Conservation (phyloP, 2,888 invertebrate species). For the Proisotoma minuta region DNA sequence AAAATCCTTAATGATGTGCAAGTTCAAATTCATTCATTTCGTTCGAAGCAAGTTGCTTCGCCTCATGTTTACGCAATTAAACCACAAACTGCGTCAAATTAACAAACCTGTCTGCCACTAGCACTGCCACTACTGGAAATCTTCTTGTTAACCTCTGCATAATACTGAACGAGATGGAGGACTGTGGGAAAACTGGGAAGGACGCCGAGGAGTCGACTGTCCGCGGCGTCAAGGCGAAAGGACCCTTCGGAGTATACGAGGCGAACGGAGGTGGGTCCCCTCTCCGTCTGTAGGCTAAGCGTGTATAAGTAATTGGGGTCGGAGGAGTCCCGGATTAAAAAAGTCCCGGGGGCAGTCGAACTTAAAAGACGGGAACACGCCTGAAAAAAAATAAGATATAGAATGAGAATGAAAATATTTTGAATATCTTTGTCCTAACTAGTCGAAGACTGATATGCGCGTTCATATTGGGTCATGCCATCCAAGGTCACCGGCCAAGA, state of each 20-base stretch:
- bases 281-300: background rate
- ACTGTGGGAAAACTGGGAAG: background rate
- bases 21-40: too few species aligned
- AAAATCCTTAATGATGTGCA: too few species aligned
- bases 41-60: too few species aligned
- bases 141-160: background rate
- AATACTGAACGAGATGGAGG: background rate
- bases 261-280: constrained; percentile 3
- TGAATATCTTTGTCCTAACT: too few species aligned
- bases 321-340: background rate
- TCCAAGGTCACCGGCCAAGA: too few species aligned
- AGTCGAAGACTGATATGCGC: too few species aligned
- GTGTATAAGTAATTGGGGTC: constrained; percentile 1
- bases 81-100: too few species aligned
- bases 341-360: background rate
- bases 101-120: too few species aligned
- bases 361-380: background rate
- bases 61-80: too few species aligned
- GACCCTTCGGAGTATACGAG: background rate
- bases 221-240: background rate
- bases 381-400: background rate
- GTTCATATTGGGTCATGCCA: too few species aligned
- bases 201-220: background rate
- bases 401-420: too few species aligned
- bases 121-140: too few species aligned